These are phyloP conservation scores for Anneissia japonica DNA, from an alignment of 35 echinoderm and acorn worm species.

Conservation along the genomic window DNA sequence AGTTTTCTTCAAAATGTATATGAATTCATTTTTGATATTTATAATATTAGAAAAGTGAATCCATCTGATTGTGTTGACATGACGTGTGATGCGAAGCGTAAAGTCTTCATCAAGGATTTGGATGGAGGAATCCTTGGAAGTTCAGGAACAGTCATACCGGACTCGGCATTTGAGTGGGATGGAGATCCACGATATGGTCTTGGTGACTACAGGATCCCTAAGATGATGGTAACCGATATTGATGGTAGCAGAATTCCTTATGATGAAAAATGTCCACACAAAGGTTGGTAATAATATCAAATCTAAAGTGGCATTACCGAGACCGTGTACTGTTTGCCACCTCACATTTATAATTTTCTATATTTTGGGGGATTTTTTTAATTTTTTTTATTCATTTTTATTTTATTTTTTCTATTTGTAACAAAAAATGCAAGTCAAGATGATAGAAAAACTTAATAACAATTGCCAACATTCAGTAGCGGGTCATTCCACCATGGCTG, in stretches of 20 bases:
- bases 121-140: conserved; percentile 15
- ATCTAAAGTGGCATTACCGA: too few species aligned
- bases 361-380: too few species aligned
- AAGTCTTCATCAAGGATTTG: conserved; percentile 12
- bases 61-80: conserved; percentile 48
- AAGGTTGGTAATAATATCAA: conserved; percentile 9
- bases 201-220: conserved; percentile 34
- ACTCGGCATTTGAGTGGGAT: conserved; percentile 38
- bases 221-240: conserved; percentile 19
- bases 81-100: conserved; percentile 32
- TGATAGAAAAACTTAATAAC: too few species aligned
- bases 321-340: too few species aligned
- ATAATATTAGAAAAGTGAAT: conserved; percentile 10
- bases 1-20: not conserved
- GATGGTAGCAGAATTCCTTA: conserved; percentile 31
- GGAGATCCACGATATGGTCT: conserved; percentile 23
- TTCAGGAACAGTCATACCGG: conserved; percentile 18
- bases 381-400: too few species aligned
- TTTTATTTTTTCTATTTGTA: too few species aligned
- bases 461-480: too few species aligned
- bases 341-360: too few species aligned
- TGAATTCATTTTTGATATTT: not conserved
- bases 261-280: conserved; percentile 21
- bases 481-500: too few species aligned
- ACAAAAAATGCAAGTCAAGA: too few species aligned